Evolutionary conservation across 2,888 invertebrate species (phyloP).

Genomic region (Trissolcus japonicus): DNA sequence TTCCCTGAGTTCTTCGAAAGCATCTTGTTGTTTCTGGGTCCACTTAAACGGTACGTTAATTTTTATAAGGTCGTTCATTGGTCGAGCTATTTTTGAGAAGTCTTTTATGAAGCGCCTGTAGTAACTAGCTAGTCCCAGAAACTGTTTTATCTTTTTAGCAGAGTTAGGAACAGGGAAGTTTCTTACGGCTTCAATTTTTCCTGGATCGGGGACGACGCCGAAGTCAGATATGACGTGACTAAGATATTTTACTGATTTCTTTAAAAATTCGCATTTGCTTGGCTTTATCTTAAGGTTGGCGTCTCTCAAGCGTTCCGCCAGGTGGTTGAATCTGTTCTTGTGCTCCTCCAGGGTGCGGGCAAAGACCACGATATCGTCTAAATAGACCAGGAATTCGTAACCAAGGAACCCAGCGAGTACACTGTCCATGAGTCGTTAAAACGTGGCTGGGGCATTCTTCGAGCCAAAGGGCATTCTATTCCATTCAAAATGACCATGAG

Average conservation of each 20-base stretch:
- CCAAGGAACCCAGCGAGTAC: neutral
- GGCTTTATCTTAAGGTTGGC: too few relatives aligned
- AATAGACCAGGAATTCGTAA: neutral
- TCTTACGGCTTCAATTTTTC: conserved; percentile 13
- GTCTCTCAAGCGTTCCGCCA: too few relatives aligned
- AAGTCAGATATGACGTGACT: too few relatives aligned
- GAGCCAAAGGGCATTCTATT: neutral
- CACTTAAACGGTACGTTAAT: neutral
- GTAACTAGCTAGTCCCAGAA: conserved; percentile 9
- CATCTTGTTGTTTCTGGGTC: neutral
- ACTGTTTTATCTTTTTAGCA: neutral
- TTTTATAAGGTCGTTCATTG: conserved; percentile 10
- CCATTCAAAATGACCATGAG: conserved; percentile 3
- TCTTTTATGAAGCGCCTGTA: conserved; percentile 16
- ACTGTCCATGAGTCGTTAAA: neutral
- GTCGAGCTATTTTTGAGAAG: conserved; percentile 24
- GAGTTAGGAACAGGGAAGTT: conserved; percentile 6
- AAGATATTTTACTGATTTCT: neutral
- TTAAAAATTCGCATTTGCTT: neutral
- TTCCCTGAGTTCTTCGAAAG: too few relatives aligned
- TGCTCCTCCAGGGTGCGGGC: too few relatives aligned
- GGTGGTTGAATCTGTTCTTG: too few relatives aligned
- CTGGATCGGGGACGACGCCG: too few relatives aligned
- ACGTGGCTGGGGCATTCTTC: neutral
- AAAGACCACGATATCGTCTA: too few relatives aligned